These are phyloP conservation scores for Coregonus sp. DNA, from an alignment of 2,797 vertebrate species.

Conservation along the genomic window DNA sequence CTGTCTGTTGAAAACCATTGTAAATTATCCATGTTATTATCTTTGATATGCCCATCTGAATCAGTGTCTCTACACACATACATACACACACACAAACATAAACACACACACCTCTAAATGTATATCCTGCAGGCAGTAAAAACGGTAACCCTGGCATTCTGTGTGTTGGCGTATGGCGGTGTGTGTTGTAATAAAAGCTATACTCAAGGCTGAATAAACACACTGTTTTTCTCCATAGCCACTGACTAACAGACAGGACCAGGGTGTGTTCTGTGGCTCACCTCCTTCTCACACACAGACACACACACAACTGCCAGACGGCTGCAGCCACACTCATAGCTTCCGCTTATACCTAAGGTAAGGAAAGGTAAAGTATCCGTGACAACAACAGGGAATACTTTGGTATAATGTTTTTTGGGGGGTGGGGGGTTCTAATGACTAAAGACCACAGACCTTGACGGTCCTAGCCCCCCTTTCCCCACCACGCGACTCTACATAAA, in stretches of 20 bases:
- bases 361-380: constrained; percentile 21
- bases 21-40: neutral
- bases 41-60: neutral
- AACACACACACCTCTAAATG: neutral
- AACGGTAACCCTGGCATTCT: neutral
- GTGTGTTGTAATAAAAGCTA: constrained; percentile 26
- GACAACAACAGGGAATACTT: neutral
- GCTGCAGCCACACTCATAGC: constrained; percentile 10
- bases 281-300: constrained; percentile 11
- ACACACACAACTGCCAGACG: constrained; percentile 29
- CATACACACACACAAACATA: neutral
- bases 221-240: constrained; percentile 39
- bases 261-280: constrained; percentile 71
- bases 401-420: neutral
- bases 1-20: neutral
- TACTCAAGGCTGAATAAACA: constrained; percentile 41
- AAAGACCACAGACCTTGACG: neutral
- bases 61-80: neutral
- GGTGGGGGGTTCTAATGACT: neutral
- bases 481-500: neutral
- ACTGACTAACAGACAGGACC: constrained; percentile 57
- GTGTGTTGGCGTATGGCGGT: neutral
- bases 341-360: neutral
- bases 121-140: neutral
- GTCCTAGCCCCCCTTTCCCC: neutral